These are phyloP conservation scores for Gerris lacustris DNA, from an alignment of 2,888 invertebrate species.

Conservation along the genomic window DNA sequence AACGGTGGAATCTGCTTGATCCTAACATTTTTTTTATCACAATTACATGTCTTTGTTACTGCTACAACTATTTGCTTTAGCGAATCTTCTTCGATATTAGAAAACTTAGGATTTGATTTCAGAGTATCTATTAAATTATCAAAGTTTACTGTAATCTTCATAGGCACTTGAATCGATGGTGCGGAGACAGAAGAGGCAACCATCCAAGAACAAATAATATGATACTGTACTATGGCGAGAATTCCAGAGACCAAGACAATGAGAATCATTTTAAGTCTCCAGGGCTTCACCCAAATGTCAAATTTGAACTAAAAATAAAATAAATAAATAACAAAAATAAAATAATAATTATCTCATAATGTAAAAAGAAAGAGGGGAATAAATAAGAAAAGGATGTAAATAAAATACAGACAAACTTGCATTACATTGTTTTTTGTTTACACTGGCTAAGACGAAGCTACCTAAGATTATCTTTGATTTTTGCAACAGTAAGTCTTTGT, in stretches of 20 bases:
- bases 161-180: slow-evolving; percentile 20
- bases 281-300: slow-evolving; percentile 19
- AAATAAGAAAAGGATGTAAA: not conserved
- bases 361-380: not conserved
- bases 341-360: too few relatives aligned
- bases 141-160: slow-evolving; percentile 30
- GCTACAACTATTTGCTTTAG: slow-evolving; percentile 1
- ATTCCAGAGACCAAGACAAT: slow-evolving; percentile 50
- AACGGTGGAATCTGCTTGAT: slow-evolving; percentile 38
- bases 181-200: slow-evolving; percentile 19
- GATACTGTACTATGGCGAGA: slow-evolving; percentile 52
- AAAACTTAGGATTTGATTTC: slow-evolving; percentile 19
- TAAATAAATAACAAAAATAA: too few relatives aligned
- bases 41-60: not conserved
- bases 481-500: too few relatives aligned
- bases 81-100: slow-evolving; percentile 5
- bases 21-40: not conserved
- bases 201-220: slow-evolving; percentile 40
- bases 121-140: slow-evolving; percentile 31
- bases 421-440: too few relatives aligned
- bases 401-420: too few relatives aligned
- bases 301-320: slow-evolving; percentile 8
- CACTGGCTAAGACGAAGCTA: too few relatives aligned
- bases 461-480: too few relatives aligned
- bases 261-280: slow-evolving; percentile 46